Conservation (phyloP, 2,113 vertebrate genomes). For the Apistogramma diplotaenia region DNA sequence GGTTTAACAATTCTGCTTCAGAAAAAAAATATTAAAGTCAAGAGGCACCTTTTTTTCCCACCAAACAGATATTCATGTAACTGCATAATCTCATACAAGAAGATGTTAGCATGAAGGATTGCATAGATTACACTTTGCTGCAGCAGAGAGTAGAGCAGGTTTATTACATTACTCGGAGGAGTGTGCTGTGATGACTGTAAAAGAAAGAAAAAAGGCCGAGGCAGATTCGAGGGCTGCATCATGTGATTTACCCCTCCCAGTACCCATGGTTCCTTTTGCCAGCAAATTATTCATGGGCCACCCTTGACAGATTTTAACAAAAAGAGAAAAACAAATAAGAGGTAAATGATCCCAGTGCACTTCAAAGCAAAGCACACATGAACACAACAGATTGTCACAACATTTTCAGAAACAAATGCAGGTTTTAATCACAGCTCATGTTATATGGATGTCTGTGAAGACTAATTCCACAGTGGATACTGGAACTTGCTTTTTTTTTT, state of each 20-base stretch:
- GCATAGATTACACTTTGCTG: conserved; percentile 14
- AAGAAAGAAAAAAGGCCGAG: neutral
- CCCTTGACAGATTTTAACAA: neutral
- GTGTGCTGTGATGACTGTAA: neutral
- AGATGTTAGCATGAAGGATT: conserved; percentile 11
- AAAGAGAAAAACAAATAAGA: neutral
- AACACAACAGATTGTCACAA: neutral
- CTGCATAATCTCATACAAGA: conserved; percentile 18
- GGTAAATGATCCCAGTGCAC: neutral
- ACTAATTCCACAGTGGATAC: neutral
- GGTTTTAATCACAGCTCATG: neutral
- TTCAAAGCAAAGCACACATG: neutral
- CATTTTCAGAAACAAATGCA: neutral
- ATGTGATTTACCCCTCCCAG: conserved; percentile 52
- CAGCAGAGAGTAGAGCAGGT: neutral
- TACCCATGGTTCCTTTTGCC: neutral
- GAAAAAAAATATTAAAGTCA: neutral
- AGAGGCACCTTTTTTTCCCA: neutral
- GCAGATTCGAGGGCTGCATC: conserved; percentile 44
- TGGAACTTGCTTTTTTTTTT: neutral
- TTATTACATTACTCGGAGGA: conserved; percentile 34
- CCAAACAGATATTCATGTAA: neutral
- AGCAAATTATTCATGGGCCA: conserved; percentile 1
- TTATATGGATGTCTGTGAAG: neutral
- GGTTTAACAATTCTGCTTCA: neutral